These are phyloP conservation scores for Pedetes capensis DNA, from an alignment of 2,113 vertebrate genomes.

Conservation along the genomic window DNA sequence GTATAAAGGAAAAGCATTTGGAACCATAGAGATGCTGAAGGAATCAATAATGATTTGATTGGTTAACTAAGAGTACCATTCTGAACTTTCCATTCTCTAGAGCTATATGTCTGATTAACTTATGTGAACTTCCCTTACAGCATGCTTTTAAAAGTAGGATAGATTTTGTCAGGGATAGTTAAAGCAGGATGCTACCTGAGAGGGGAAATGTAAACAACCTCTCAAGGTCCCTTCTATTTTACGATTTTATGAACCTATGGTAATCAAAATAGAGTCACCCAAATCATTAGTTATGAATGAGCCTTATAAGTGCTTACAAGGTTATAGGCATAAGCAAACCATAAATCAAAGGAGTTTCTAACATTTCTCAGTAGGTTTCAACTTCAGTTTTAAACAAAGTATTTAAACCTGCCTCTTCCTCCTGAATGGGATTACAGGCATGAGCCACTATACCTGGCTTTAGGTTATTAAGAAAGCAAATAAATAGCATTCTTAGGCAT, in stretches of 20 bases:
- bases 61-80: not conserved
- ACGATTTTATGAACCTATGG: not conserved
- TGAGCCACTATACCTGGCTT: too few relatives aligned
- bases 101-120: slow-evolving; percentile 48
- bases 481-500: not conserved
- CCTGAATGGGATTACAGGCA: not conserved
- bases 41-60: slow-evolving; percentile 46
- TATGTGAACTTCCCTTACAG: slow-evolving; percentile 27
- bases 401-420: not conserved
- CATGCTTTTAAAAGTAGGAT: slow-evolving; percentile 1
- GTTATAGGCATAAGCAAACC: not conserved
- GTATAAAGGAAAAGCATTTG: not conserved
- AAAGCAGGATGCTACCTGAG: not conserved
- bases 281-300: not conserved
- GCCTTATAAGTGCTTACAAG: not conserved
- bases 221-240: not conserved
- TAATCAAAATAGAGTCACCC: not conserved
- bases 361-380: not conserved
- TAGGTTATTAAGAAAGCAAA: not conserved
- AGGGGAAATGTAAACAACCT: not conserved
- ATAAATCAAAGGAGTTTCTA: not conserved
- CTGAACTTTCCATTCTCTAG: not conserved
- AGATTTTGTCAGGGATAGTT: slow-evolving; percentile 46
- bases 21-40: not conserved
- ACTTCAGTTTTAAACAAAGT: not conserved